Percentiles rank a stretch among this genome's conserved stretches.
Conservation (phyloP, 2,113 vertebrate species). For the Apaloderma vittatum region DNA sequence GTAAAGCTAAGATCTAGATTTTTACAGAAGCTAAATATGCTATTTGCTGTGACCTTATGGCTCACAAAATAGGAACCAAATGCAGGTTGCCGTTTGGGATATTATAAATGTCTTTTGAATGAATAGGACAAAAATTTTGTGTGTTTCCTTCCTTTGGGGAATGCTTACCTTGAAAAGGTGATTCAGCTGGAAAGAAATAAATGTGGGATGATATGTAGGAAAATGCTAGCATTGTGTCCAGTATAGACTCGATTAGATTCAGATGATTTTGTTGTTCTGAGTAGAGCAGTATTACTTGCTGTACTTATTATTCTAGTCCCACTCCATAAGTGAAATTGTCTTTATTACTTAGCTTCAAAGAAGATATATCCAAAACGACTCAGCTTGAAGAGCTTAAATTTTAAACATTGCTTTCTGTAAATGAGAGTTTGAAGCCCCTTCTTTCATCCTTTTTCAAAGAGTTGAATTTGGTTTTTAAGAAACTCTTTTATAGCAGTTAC, state of each 20-base stretch:
- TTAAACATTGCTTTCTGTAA: background rate
- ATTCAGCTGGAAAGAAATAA: background rate
- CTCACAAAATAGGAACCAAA: background rate
- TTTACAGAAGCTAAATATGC: background rate
- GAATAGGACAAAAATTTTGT: background rate
- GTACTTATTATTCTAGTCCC: background rate
- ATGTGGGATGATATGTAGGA: background rate
- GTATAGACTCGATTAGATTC: background rate
- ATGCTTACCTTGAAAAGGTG: background rate
- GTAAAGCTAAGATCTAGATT: background rate
- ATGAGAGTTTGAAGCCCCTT: background rate
- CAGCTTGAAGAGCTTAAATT: background rate
- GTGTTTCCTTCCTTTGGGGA: background rate
- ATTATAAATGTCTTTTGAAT: background rate
- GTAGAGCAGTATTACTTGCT: background rate
- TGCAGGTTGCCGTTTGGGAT: background rate
- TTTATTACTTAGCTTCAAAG: background rate
- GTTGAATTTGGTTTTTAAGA: background rate
- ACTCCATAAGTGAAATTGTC: background rate
- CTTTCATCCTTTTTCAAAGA: background rate
- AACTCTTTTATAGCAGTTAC: background rate
- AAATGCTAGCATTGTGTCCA: background rate
- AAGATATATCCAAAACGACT: background rate
- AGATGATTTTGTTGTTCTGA: background rate
- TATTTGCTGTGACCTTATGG: background rate